phyloP scores from a whole-genome alignment of 2,888 invertebrate species.

The Rotaria socialis region DNA sequence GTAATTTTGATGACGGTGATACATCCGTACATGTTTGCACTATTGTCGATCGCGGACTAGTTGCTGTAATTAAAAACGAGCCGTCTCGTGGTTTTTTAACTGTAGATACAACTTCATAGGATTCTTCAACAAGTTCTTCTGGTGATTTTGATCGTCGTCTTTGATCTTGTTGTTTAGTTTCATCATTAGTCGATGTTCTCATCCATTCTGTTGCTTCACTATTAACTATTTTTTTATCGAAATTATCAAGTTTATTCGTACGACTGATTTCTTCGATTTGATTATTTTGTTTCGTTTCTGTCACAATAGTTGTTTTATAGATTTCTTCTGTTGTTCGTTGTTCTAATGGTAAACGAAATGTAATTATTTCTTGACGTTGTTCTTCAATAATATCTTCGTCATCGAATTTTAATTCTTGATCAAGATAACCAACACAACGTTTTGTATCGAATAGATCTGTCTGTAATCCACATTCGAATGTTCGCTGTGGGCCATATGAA shows the following conservation, averaged over 20 bases:
- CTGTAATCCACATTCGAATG: neutral
- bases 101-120: constrained; percentile 16
- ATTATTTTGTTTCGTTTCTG: neutral
- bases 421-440: neutral
- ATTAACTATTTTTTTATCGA: neutral
- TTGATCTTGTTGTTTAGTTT: neutral
- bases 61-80: neutral
- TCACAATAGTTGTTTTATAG: neutral
- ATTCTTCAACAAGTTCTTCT: constrained; percentile 18
- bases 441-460: constrained; percentile 26
- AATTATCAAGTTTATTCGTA: neutral
- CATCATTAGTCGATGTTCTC: too few species aligned
- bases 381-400: neutral
- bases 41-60: neutral
- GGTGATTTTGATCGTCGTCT: neutral
- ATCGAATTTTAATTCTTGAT: neutral
- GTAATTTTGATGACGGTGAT: neutral
- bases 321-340: neutral
- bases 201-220: neutral
- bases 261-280: neutral
- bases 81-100: neutral
- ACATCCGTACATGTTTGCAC: neutral
- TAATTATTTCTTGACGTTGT: constrained; percentile 27
- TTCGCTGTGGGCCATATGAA: neutral
- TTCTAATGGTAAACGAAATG: constrained; percentile 28